phyloP scores from a whole-genome alignment of 1,140 invertebrate species.

The Zaprionus tsacasi region DNA sequence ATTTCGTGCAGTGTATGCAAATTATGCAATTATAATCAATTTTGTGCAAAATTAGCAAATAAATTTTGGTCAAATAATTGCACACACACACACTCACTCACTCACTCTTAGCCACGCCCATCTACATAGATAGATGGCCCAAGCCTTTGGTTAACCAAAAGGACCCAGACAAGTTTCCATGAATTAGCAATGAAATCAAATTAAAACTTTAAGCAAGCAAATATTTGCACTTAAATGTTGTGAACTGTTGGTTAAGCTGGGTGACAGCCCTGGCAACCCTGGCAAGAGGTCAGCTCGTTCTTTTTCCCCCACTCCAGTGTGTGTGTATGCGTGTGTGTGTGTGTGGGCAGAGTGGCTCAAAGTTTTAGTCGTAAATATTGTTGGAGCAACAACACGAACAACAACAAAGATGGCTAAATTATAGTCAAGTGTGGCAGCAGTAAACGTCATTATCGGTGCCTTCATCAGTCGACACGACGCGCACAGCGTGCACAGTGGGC shows the following conservation, averaged over 20 bases:
- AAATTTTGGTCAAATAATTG: constrained; percentile 44
- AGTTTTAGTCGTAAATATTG: constrained; percentile 44
- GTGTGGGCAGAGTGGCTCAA: constrained; percentile 2
- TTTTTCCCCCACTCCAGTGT: not conserved
- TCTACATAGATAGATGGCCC: not conserved
- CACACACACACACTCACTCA: not conserved
- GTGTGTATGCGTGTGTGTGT: too few relatives aligned
- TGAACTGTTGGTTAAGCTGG: constrained; percentile 19
- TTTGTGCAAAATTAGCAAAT: constrained; percentile 63
- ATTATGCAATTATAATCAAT: constrained; percentile 65
- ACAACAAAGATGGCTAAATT: constrained; percentile 23
- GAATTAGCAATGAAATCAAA: constrained; percentile 57
- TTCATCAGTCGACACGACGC: constrained; percentile 27
- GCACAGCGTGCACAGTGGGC: constrained; percentile 2
- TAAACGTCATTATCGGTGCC: constrained; percentile 43
- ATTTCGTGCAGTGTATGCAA: constrained; percentile 57
- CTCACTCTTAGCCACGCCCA: not conserved
- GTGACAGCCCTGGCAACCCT: not conserved
- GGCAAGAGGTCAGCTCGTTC: not conserved
- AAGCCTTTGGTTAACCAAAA: constrained; percentile 10
- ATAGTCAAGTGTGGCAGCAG: constrained; percentile 30
- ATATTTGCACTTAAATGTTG: constrained; percentile 55
- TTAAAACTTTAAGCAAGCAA: constrained; percentile 55
- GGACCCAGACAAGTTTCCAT: constrained; percentile 16
- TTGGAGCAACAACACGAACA: not conserved